Percentiles rank a stretch among this genome's conserved stretches.
These are phyloP conservation scores for Heteractis magnifica DNA, from an alignment of 92 coral and sea anemone genomes.

Conservation along the genomic window DNA sequence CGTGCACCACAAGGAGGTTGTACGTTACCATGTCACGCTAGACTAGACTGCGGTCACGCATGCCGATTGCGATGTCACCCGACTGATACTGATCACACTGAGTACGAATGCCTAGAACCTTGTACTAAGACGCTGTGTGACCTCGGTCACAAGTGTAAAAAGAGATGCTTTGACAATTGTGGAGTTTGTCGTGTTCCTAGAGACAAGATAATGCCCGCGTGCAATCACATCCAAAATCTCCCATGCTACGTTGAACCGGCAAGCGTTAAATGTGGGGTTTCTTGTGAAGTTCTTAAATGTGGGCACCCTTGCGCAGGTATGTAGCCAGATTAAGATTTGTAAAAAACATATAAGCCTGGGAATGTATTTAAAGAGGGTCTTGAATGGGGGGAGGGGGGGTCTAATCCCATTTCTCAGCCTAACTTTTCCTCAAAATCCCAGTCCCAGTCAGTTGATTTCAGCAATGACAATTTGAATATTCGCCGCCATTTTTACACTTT, in stretches of 20 bases:
- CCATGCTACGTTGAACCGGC: slow-evolving; percentile 67
- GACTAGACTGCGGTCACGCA: slow-evolving; percentile 72
- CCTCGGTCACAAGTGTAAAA: slow-evolving; percentile 60
- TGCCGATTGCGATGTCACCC: slow-evolving; percentile 84
- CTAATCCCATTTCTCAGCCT: no score
- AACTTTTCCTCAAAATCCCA: no score
- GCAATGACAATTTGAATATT: no score
- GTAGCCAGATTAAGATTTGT: neutral
- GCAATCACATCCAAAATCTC: slow-evolving; percentile 55
- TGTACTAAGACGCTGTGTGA: slow-evolving; percentile 36
- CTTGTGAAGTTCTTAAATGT: slow-evolving; percentile 75
- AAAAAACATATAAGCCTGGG: no score
- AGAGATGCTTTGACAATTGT: slow-evolving; percentile 64
- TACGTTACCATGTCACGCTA: slow-evolving; percentile 55
- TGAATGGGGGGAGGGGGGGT: no score
- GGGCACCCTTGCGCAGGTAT: slow-evolving; percentile 82
- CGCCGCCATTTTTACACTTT: no score
- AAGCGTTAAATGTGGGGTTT: slow-evolving; percentile 48
- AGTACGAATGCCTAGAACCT: slow-evolving; percentile 67
- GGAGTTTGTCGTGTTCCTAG: neutral
- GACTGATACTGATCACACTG: slow-evolving; percentile 71
- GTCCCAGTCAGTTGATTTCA: no score
- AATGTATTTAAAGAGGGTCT: no score
- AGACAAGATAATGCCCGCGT: slow-evolving; percentile 51
- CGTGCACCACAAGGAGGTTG: slow-evolving; percentile 96